Conservation (phyloP, 2,797 vertebrate species). For the Rhabdophis nuchalis region DNA sequence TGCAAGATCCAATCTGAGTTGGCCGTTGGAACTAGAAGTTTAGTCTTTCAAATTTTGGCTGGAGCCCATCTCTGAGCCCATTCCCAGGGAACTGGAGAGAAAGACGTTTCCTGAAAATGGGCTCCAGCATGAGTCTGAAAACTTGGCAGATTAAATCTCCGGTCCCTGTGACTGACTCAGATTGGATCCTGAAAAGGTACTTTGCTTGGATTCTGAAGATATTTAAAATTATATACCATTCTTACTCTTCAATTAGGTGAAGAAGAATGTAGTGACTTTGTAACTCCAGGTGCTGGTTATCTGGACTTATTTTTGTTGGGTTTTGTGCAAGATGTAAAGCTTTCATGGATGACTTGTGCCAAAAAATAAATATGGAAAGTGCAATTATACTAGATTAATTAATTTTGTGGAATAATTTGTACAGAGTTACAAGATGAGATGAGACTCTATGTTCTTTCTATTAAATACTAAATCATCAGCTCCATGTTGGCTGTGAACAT, state of each 20-base stretch:
- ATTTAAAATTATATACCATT: neutral
- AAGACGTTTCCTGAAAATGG: neutral
- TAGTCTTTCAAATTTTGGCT: too few species aligned
- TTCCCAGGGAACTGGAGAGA: neutral
- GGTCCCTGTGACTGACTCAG: neutral
- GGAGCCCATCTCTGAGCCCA: neutral
- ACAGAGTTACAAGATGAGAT: neutral
- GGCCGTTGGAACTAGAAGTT: too few species aligned
- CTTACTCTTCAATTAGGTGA: neutral
- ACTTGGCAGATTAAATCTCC: neutral
- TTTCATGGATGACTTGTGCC: neutral
- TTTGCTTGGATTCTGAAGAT: neutral
- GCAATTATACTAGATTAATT: neutral
- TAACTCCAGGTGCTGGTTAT: neutral
- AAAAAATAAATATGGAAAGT: neutral
- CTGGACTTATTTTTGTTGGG: neutral
- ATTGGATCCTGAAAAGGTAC: neutral
- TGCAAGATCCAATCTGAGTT: too few species aligned
- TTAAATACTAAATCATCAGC: neutral
- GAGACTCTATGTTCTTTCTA: neutral
- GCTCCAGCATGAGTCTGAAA: neutral
- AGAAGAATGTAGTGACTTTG: neutral
- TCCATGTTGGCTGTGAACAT: neutral
- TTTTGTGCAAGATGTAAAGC: neutral
- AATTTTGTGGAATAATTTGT: neutral